These are phyloP conservation scores for Neodiprion fabricii DNA, from an alignment of 1,140 invertebrate species.

Conservation along the genomic window DNA sequence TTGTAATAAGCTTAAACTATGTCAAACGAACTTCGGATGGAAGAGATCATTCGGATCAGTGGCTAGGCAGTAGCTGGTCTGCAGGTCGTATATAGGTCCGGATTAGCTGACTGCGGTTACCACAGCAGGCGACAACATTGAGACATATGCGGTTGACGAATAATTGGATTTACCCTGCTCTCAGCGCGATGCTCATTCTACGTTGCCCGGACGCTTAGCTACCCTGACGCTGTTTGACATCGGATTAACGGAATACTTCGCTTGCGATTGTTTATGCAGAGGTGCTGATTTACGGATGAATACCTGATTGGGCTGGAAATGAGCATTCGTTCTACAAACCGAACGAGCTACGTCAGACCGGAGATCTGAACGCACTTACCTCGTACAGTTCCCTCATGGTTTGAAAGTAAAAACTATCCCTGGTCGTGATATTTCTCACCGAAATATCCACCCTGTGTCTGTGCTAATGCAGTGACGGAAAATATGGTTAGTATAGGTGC, in stretches of 20 bases:
- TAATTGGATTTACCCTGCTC: neutral
- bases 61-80: neutral
- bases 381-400: no score
- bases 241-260: neutral
- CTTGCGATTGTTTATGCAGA: neutral
- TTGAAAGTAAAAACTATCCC: no score
- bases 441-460: no score
- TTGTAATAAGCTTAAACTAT: constrained; percentile 1
- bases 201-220: neutral
- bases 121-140: neutral
- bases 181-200: neutral
- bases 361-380: no score
- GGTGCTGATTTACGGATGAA: neutral
- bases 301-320: neutral
- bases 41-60: constrained; percentile 3
- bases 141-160: neutral
- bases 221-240: neutral
- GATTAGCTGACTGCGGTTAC: constrained; percentile 1
- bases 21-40: neutral
- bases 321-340: neutral
- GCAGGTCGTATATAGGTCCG: neutral
- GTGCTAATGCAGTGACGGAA: no score
- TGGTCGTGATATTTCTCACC: no score
- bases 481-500: no score
- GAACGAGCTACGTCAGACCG: no score